Evolutionary conservation across 2,888 invertebrate species (phyloP).

Genomic region (Mellilla xanthometata): DNA sequence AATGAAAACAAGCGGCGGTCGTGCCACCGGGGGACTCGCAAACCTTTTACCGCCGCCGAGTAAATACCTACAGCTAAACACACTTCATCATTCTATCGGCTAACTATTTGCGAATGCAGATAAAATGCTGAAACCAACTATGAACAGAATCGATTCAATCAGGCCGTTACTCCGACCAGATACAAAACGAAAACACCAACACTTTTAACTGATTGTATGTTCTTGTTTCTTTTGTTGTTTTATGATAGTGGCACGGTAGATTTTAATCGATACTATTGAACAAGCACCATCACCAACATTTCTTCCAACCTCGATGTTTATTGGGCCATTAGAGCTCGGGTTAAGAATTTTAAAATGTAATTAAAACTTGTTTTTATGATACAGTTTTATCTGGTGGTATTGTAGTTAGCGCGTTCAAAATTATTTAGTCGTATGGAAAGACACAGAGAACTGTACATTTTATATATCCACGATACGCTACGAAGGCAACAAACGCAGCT

Average conservation of each 20-base stretch:
- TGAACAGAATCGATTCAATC: slow-evolving; percentile 36
- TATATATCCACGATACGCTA: no score
- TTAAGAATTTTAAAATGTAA: no score
- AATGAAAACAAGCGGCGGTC: slow-evolving; percentile 79
- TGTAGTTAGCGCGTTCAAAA: slow-evolving; percentile 5
- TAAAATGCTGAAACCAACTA: slow-evolving; percentile 60
- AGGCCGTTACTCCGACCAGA: slow-evolving; percentile 23
- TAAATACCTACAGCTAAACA: slow-evolving; percentile 78
- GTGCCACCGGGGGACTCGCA: slow-evolving; percentile 76
- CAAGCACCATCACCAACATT: slow-evolving; percentile 12
- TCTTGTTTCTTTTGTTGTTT: slow-evolving; percentile 18
- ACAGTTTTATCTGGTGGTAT: no score
- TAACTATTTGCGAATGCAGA: slow-evolving; percentile 70
- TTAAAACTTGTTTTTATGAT: no score
- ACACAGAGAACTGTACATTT: slow-evolving; percentile 44
- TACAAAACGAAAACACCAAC: slow-evolving; percentile 31
- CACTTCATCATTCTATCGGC: slow-evolving; percentile 76
- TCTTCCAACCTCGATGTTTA: no score
- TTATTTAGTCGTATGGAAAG: slow-evolving; percentile 26
- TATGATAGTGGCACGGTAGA: slow-evolving; percentile 1
- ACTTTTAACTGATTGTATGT: slow-evolving; percentile 30
- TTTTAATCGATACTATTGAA: slow-evolving; percentile 12
- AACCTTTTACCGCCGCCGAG: slow-evolving; percentile 79
- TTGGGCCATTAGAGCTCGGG: no score
- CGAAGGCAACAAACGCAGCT: slow-evolving; percentile 55